Base-by-base conservation (phyloP, 37 sponge, comb jelly and placozoan genomes). In the Petrosia ficiformis region DNA sequence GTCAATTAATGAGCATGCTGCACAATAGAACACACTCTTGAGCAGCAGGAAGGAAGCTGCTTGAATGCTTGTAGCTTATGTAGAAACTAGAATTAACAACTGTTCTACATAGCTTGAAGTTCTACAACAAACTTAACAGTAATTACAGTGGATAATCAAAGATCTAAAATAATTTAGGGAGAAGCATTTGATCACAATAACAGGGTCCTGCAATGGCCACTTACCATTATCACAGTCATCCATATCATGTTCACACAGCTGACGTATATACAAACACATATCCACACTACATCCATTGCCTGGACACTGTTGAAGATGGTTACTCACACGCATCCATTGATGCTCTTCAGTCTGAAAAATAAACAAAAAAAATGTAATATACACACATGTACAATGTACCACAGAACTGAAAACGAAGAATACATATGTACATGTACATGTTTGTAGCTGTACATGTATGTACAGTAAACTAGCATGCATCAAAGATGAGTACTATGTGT, bases 401-500 rank as follows among this genome's bases (percentile, higher is more conserved):
- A 48, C 54, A 48, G 8, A 48, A n/a, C n/a, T n/a, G n/a, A n/a
- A n/a, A n/a, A n/a, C n/a, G n/a, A n/a, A n/a, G 14, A 19, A 14
- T 48, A 8, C 54, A 48, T 48, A 48, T 48, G 54, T 48, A 48
- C 54, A 48, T 48, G 54, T 48, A 48, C 54, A 48, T 48, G 54
- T 8, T 48, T 48, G 14, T 48, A 48, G 8, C 54, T 19, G 54
- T 8, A 48, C 14, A 48, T 14, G 8, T 48, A 48, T 48, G 14
- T 14, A 8, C 8, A 48, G 14, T 48, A 14, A 19, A 48, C 54
- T 19, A 48, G 54, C 8, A 14, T 19, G 8, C 54, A 48, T 48
- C 14, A 48, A 48, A 8, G 14, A 19, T 14, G 14, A 19, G 14
- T 48, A 48, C 54, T 19, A 8, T 14, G 8, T 48, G 14, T 48